Conservation (phyloP, 2,113 vertebrate genomes). For the Polyodon spathula region DNA sequence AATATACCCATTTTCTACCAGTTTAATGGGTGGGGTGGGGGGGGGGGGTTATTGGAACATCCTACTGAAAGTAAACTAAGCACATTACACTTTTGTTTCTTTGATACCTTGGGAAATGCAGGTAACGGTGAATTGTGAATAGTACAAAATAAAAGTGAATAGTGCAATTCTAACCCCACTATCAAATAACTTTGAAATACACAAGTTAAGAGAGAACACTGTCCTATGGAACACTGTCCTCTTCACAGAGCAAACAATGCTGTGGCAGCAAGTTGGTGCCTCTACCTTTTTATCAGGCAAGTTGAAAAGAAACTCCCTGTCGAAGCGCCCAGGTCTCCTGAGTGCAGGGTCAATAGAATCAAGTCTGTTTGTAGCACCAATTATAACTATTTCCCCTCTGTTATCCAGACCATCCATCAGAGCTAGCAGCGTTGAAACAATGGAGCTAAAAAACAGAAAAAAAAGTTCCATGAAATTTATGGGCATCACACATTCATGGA, state of each 20-base stretch:
- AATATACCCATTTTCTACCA: too few species aligned
- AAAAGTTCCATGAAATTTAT: background rate
- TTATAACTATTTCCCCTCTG: slow-evolving; percentile 96
- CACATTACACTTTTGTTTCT: too few species aligned
- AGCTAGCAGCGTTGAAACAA: slow-evolving; percentile 94
- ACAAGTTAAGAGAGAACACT: background rate
- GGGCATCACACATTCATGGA: background rate
- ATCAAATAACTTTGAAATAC: too few species aligned
- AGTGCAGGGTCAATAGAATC: slow-evolving; percentile 98
- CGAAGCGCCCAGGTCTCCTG: slow-evolving; percentile 97
- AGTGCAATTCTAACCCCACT: too few species aligned
- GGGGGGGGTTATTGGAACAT: too few species aligned
- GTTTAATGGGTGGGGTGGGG: too few species aligned
- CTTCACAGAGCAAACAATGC: background rate
- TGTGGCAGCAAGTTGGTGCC: background rate
- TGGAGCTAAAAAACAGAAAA: slow-evolving; percentile 63
- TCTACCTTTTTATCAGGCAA: slow-evolving; percentile 89
- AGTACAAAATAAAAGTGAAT: background rate
- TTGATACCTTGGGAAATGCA: too few species aligned
- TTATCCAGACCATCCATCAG: slow-evolving; percentile 98
- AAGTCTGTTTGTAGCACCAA: slow-evolving; percentile 99
- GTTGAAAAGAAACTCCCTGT: slow-evolving; percentile 98
- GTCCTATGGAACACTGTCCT: background rate
- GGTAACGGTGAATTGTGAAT: too few species aligned
- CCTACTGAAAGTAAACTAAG: too few species aligned